phyloP scores from a whole-genome alignment of 2,888 invertebrate species.

The Beris chalybata region DNA sequence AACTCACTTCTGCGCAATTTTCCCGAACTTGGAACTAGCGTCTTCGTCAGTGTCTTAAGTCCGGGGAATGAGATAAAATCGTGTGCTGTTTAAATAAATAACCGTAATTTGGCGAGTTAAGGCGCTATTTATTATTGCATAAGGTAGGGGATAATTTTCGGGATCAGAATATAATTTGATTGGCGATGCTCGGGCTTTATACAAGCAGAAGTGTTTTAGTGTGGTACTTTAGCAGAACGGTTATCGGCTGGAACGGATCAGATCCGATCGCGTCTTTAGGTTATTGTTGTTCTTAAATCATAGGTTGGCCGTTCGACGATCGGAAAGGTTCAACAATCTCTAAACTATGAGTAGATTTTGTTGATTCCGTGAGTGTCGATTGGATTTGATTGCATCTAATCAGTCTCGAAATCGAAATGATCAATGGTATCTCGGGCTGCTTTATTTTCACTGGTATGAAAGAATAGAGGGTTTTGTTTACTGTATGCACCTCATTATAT shows the following conservation, averaged over 20 bases:
- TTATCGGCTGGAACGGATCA: constrained; percentile 16
- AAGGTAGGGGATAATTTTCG: constrained; percentile 36
- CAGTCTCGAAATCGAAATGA: neutral
- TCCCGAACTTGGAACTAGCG: constrained; percentile 6
- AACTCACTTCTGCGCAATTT: constrained; percentile 30
- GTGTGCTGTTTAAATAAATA: constrained; percentile 56
- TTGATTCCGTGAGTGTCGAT: constrained; percentile 31
- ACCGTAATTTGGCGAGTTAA: constrained; percentile 50
- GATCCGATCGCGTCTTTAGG: constrained; percentile 10
- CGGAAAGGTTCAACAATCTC: constrained; percentile 32
- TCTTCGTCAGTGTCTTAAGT: constrained; percentile 16
- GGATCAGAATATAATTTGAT: constrained; percentile 36
- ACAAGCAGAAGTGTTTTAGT: constrained; percentile 37
- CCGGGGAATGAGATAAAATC: constrained; percentile 46
- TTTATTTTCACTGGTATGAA: too few species aligned
- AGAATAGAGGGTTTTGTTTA: too few species aligned
- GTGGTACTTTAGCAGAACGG: constrained; percentile 30
- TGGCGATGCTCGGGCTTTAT: constrained; percentile 26
- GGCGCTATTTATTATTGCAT: constrained; percentile 48
- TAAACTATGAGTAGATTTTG: constrained; percentile 30
- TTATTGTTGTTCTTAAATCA: constrained; percentile 33
- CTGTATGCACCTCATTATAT: too few species aligned
- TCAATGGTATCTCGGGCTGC: too few species aligned
- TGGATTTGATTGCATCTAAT: constrained; percentile 30
- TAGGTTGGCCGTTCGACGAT: constrained; percentile 26